These are phyloP conservation scores for Venusia cambrica DNA, from an alignment of 2,888 invertebrate species.

Conservation along the genomic window DNA sequence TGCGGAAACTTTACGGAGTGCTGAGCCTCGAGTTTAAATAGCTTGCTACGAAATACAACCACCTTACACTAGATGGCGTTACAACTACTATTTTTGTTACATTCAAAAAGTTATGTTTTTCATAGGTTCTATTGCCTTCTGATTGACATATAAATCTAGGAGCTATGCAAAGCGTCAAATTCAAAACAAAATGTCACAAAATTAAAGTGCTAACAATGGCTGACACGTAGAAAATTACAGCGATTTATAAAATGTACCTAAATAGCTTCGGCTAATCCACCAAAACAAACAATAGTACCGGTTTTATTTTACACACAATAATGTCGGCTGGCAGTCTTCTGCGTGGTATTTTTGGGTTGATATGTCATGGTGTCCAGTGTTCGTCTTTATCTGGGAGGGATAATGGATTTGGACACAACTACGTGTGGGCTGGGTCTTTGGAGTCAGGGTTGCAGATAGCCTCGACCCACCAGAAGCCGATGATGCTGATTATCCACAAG, in stretches of 20 bases:
- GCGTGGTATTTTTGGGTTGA: constrained; percentile 48
- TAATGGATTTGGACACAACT: constrained; percentile 67
- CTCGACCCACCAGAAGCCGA: constrained; percentile 73
- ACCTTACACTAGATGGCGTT: constrained; percentile 29
- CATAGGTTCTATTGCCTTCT: not conserved
- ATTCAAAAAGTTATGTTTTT: not conserved
- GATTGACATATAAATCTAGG: constrained; percentile 3
- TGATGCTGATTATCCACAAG: constrained; percentile 85
- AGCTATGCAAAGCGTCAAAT: constrained; percentile 32
- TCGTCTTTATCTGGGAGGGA: constrained; percentile 43
- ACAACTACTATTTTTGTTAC: too few species aligned
- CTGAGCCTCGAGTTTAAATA: constrained; percentile 9
- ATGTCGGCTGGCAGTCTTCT: constrained; percentile 56
- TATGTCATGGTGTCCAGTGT: constrained; percentile 54
- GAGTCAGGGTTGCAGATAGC: constrained; percentile 67
- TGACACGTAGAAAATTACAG: constrained; percentile 22
- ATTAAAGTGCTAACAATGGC: constrained; percentile 43
- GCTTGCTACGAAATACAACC: constrained; percentile 9
- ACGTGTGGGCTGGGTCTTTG: constrained; percentile 70
- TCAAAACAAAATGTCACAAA: constrained; percentile 29
- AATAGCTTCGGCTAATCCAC: constrained; percentile 30
- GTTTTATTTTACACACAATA: constrained; percentile 30
- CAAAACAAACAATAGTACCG: too few species aligned
- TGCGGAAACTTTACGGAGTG: constrained; percentile 5
- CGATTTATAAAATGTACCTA: constrained; percentile 48